These are phyloP conservation scores for Sycobia sp. DNA, from an alignment of 1,140 invertebrate genomes.

Conservation along the genomic window DNA sequence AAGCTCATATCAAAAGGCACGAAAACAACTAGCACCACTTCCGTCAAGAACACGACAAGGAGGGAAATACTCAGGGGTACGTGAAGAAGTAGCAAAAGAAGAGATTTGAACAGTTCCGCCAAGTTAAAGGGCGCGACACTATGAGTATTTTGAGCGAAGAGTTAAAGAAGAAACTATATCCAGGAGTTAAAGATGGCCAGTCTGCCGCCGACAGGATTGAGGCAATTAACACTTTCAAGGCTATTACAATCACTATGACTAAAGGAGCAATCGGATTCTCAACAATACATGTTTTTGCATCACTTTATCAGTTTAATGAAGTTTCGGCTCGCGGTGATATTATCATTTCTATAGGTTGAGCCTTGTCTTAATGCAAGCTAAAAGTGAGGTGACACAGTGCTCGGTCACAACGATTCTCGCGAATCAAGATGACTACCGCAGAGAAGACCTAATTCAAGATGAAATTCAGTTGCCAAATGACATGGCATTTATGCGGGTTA, in stretches of 20 bases:
- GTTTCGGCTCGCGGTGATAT: background rate
- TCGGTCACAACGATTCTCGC: too few species aligned
- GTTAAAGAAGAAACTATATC: background rate
- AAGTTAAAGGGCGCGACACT: too few species aligned
- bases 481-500: too few species aligned
- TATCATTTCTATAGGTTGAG: background rate
- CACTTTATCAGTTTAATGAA: background rate
- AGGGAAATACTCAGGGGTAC: too few species aligned
- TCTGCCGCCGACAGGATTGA: background rate
- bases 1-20: too few species aligned
- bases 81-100: too few species aligned
- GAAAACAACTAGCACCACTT: too few species aligned
- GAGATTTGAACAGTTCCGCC: too few species aligned
- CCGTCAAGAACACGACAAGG: too few species aligned
- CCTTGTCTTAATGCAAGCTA: background rate
- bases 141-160: background rate
- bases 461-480: too few species aligned
- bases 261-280: background rate
- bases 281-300: background rate
- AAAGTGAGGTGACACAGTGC: background rate
- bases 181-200: background rate
- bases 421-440: too few species aligned
- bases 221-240: constrained; percentile 1
- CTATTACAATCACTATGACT: constrained; percentile 3
- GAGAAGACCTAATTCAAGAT: too few species aligned